Evolutionary conservation across 2,113 vertebrate species (phyloP).

Genomic region (Proteles cristata): DNA sequence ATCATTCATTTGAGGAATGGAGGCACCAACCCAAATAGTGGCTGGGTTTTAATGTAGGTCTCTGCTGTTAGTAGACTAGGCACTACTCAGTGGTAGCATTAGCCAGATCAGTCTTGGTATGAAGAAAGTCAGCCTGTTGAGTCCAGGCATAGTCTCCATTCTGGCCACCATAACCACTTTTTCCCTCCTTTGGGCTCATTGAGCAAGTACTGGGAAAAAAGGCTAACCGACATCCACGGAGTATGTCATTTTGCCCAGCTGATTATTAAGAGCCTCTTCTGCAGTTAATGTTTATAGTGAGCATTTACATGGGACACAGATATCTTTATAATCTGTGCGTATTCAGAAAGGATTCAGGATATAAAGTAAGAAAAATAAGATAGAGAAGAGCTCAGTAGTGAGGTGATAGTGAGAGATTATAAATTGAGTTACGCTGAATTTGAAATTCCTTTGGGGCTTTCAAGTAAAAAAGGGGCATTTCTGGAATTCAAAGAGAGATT

Average conservation of each 20-base stretch:
- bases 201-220: background rate
- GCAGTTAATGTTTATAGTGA: background rate
- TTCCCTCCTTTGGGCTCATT: background rate
- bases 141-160: background rate
- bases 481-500: background rate
- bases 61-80: background rate
- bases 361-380: background rate
- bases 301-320: background rate
- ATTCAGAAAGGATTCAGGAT: background rate
- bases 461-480: background rate
- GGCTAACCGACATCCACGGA: background rate
- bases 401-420: background rate
- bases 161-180: background rate
- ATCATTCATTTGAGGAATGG: background rate
- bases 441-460: background rate
- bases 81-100: background rate
- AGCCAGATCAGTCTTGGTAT: background rate
- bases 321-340: background rate
- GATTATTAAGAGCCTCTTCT: background rate
- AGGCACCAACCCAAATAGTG: background rate
- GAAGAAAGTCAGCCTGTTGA: background rate
- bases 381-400: background rate
- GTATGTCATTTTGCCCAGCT: background rate
- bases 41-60: background rate
- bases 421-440: background rate